Base-by-base conservation (phyloP, 1,140 invertebrate species). In the Hermatobates lingyangjiaoensis region DNA sequence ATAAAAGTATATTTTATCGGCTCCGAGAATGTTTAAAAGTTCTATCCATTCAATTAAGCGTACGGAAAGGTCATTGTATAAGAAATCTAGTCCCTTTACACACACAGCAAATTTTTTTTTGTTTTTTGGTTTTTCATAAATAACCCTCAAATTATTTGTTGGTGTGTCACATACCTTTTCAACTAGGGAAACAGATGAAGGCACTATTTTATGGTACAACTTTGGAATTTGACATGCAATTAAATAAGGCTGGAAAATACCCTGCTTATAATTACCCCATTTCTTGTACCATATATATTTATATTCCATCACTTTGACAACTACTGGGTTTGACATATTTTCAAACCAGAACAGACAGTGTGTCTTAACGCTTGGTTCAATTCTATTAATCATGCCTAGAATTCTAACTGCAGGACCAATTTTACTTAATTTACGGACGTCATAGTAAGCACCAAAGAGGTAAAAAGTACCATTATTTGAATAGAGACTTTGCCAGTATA, bases 11-110 rank as follows among this genome's bases (percentile, higher is more conserved):
- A 96, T 80, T 63, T 92, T 92, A 61, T 92, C 81, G 0, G 89
- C 91, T 1, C 91, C 91, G 4, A 96, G 69, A 3, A 90, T 71
- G 23, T 75, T 74, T 1, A 95, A 69, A 34, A 92, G 68, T 65
- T 94, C 89, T 53, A 96, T 83, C 92, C 92, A 96, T 65, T 96
- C 91, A n/a, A 94, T 77, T 3, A 95, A 67, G 14, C 87, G 69
- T 0, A 91, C 84, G 0, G 86, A 90, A 0, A 93, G 64, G 64
- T 95, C 91, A 60, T 92, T 85, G 62, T 91, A 81, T 0, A 90
- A 71, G 58, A 94, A 94, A 63, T 94, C 89, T 14, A 96, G 66
- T 0, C 74, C 92, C 70, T 95, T 96, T 18, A 95, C 90, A 63
- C 92, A 96, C 0, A 95, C 89, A 0, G 88, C 90, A 63, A 95